Base-by-base conservation (phyloP, 2,888 invertebrate genomes). In the Asteroscopus sphinx region DNA sequence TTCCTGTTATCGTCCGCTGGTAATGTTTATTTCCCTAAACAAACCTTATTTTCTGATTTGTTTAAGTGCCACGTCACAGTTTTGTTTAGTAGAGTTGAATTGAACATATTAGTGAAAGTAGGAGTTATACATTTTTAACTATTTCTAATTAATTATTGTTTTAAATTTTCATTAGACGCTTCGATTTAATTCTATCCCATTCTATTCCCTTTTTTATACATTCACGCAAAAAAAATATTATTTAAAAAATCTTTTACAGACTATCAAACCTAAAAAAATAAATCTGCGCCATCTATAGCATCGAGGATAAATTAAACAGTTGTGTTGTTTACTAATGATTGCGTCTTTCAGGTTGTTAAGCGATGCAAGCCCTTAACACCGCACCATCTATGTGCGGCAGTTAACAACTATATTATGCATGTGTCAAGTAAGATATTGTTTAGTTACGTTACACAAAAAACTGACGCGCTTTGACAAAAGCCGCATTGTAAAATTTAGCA, bases 391-490 rank as follows among this genome's bases (percentile, higher is more conserved):
- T 41, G 7, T 41, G 49, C 15, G 2, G 35, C n/a, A 59, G 25
- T 67, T 41, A 51, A 26, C 5, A 39, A 12, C 3, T 16, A 33
- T 36, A 51, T 67, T 45, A 58, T 13, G 36, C 59, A 46, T 51
- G 32, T 21, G 26, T 36, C 30, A 30, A 28, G 49, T 25, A 15
- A 28, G 6, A 25, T 13, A 63, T 67, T 51, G 51, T 63, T 46
- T 42, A 25, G 52, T 21, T n/a, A 33, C n/a, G n/a, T 41, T 63
- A 37, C 13, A 25, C 25, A 48, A 67, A 63, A 63, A 63, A 60
- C 8, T 35, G 7, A 37, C 36, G 28, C 13, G 32, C 11, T 48
- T 51, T 67, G 60, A 45, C 40, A 49, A 67, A 45, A 59, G 36
- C 16, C 25, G 15, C 28, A 16, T 3, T 30, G 13, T 37, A 7